Base-by-base conservation (phyloP, 2,113 vertebrate genomes). In the Herpetotheres cachinnans region DNA sequence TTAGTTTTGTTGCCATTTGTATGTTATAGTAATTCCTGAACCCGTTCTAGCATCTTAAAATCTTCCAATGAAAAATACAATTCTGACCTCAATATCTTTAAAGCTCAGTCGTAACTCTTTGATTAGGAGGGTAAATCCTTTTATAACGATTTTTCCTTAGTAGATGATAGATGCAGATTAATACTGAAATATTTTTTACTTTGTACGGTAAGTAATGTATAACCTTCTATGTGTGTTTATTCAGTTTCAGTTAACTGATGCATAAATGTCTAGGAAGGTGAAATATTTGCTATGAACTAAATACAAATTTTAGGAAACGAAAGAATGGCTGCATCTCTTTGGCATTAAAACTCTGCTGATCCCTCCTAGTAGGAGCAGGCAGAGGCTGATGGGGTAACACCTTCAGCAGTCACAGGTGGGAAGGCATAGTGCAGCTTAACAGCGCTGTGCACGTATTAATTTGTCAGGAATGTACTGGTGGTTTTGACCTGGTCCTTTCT, bases 401-500 rank as follows among this genome's bases (percentile, higher is more conserved):
- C 66, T 67, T 38, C 26, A 3, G 54, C 30, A 85, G 49, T 19
- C 30, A 10, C 27, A 21, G 65, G 32, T 54, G n/a, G 54, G 89
- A 82, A 89, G 54, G 44, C 56, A 12, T 4, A 55, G 71, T 2
- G 24, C 78, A 42, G 70, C 84, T 44, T 13, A 29, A 10, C 69
- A 24, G 40, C 17, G 32, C 65, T 3, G 2, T 8, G 70, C 49
- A 21, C 55, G 36, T 46, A 6, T 34, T 19, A 70, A 20, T 3
- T 1, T 59, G 56, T 52, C 24, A 62, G 73, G 62, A 77, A 29
- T 4, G 46, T 4, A 26, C 54, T 6, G 78, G 46, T 90, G 90
- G 58, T 77, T 95, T 88, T 83, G 91, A 87, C 85, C 86, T 63
- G 91, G 69, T 95, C 74, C 95, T 96, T 97, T 97, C 96, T 97